Conservation (phyloP, 2,113 vertebrate species). For the Vicugna pacos region DNA sequence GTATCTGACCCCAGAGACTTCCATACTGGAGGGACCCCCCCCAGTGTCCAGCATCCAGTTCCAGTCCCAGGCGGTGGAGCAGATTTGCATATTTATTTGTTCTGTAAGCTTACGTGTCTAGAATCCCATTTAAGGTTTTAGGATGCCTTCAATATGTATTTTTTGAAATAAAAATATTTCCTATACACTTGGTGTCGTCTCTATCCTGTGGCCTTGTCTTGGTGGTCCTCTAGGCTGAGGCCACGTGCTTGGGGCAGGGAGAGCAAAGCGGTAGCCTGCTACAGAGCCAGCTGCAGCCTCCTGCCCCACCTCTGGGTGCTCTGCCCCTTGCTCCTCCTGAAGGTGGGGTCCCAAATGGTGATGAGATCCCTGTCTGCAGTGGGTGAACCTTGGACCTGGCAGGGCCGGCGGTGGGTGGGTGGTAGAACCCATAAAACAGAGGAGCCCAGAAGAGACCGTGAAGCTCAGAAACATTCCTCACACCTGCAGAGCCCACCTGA, state of each 20-base stretch:
- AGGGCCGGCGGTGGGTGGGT: too few relatives aligned
- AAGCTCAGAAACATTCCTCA: too few relatives aligned
- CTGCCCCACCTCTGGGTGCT: background rate
- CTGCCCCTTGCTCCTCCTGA: background rate
- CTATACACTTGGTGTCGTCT: background rate
- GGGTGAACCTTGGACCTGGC: too few relatives aligned
- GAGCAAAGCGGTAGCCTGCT: accelerated
- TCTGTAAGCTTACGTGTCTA: background rate
- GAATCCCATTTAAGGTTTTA: background rate
- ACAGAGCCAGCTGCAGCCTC: background rate
- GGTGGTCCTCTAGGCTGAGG: background rate
- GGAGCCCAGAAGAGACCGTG: background rate
- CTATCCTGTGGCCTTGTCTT: background rate
- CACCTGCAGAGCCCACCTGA: background rate
- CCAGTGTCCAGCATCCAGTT: background rate
- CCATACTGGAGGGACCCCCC: background rate
- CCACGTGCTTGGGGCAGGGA: accelerated
- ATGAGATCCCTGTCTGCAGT: accelerated
- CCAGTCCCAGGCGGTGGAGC: background rate
- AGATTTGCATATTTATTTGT: constrained; percentile 70
- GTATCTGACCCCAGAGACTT: background rate
- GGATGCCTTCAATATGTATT: constrained; percentile 74
- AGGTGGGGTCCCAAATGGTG: accelerated
- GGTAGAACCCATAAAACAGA: background rate
- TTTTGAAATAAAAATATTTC: constrained; percentile 83